Conservation (phyloP, 2,888 invertebrate species). For the Acrobasis repandana region DNA sequence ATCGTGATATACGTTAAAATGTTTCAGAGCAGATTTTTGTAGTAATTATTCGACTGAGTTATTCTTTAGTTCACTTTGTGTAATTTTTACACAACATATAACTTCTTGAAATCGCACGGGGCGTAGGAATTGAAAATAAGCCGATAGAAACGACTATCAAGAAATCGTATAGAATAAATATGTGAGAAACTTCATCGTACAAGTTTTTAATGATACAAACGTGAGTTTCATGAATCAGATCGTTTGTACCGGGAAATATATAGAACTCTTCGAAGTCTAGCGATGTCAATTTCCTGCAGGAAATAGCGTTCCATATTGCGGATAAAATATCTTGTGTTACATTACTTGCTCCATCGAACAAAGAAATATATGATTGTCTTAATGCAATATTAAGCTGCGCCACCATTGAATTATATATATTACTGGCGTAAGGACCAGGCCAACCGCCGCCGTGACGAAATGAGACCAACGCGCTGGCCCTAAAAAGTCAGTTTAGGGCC, state of each 20-base stretch:
- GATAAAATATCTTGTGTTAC: constrained; percentile 16
- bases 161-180: neutral
- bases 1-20: no score
- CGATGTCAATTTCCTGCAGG: constrained; percentile 31
- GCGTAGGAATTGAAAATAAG: no score
- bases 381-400: neutral
- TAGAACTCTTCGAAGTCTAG: constrained; percentile 14
- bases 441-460: no score
- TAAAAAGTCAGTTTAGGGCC: no score
- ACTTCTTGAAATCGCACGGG: no score
- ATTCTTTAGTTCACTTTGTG: no score
- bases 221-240: neutral
- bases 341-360: neutral
- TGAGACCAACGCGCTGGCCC: no score
- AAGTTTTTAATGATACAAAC: neutral
- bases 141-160: neutral
- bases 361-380: neutral
- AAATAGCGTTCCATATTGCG: constrained; percentile 28
- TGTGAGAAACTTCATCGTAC: neutral
- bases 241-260: neutral
- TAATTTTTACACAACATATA: no score
- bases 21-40: no score
- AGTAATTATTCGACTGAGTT: no score
- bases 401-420: no score
- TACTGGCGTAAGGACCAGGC: no score